Evolutionary conservation across 2,113 vertebrate species (phyloP).

Genomic region (Odontophorus gujanensis): DNA sequence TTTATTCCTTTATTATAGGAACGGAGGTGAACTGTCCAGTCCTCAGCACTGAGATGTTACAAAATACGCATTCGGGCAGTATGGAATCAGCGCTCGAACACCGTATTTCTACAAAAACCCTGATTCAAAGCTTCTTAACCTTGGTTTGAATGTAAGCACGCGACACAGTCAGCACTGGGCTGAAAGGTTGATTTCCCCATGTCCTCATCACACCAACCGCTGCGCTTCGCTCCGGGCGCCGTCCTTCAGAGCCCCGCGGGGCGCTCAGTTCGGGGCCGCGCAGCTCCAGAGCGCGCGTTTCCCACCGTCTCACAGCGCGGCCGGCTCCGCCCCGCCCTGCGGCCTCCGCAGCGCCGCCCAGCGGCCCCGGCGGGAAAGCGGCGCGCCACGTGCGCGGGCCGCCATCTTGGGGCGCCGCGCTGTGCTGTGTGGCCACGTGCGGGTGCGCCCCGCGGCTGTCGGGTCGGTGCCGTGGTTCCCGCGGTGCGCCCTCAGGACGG

Average conservation of each 20-base stretch:
- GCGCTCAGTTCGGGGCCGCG: too few species aligned
- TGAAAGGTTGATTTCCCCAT: not conserved
- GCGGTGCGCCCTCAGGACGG: fast-evolving
- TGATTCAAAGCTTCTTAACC: not conserved
- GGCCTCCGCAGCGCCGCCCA: too few species aligned
- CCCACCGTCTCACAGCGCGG: too few species aligned
- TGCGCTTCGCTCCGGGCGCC: not conserved
- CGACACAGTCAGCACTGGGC: not conserved
- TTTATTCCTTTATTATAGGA: too few species aligned
- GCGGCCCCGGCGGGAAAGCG: too few species aligned
- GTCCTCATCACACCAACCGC: too few species aligned
- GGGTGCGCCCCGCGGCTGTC: not conserved
- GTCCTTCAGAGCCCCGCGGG: too few species aligned
- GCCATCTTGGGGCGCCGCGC: not conserved
- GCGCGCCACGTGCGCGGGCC: too few species aligned
- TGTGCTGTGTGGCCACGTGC: not conserved
- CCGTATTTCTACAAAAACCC: not conserved
- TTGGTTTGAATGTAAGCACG: not conserved
- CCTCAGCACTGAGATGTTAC: too few species aligned
- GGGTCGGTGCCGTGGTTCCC: fast-evolving
- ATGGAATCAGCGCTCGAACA: fast-evolving
- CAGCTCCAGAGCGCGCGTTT: too few species aligned
- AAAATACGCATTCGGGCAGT: fast-evolving
- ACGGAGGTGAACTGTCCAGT: too few species aligned
- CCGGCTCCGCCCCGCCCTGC: too few species aligned